Evolutionary conservation across 2,888 invertebrate species (phyloP), one percentile per base, ranked within the genome.

Genomic region (Trissolcus brochymenae): DNA sequence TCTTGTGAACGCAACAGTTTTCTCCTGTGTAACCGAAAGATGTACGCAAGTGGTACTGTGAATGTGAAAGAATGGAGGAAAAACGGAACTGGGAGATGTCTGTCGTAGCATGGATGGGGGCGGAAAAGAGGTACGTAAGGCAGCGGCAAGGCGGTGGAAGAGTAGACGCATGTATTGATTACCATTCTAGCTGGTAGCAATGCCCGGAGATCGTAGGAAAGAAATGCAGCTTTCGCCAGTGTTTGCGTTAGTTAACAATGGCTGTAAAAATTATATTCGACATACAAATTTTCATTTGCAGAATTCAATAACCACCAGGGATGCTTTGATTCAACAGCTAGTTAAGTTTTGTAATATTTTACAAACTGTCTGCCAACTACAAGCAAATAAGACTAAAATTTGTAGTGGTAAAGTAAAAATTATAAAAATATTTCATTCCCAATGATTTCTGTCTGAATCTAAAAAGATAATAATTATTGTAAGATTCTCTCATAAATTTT

Each of bases 141-240:
- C 67, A 70, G 74, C 76, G 78, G 79, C 79, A 82, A 83, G 81
- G 79, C 81, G 80, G 80, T 79, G 81, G 77, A 81, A 82, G 79
- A 81, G 82, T 81, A 82, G 83, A 84, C 82, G 84, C 82, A 80
- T 84, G 83, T 85, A 85, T 85, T 82, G 84, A 85, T 85, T 84
- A 82, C 83, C 77, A 80, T 81, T 80, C 76, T 74, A 67, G 76
- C 77, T 71, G 79, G 75, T 68, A 78, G 80, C 73, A 79, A 64
- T 72, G 66, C 76, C 68, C 72, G 67, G 76, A 80, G 78, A 75
- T 65, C 67, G 74, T 57, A 76, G 76, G 66, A 66, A 80, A 80
- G 79, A 80, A 80, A 79, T 76, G 67, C 79, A 65, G 66, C 72
- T 59, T 77, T 61, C 57, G 59, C 60, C 67, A 66, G 67, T 68